Evolutionary conservation across 2,797 vertebrate species (phyloP).

Genomic region (Sebastes matsubarae): DNA sequence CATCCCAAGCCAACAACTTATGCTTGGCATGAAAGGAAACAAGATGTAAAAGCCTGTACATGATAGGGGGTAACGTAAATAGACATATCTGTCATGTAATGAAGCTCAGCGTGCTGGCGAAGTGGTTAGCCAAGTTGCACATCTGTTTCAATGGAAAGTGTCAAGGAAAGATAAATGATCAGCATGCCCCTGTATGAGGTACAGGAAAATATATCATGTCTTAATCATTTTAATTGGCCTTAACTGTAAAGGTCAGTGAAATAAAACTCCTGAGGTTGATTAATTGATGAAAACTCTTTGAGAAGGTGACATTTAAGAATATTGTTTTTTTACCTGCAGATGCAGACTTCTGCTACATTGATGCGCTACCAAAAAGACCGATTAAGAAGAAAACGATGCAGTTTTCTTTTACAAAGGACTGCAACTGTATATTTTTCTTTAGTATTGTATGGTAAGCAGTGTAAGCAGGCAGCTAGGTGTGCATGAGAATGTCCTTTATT

Average conservation of each 20-base stretch:
- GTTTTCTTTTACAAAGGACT: background rate
- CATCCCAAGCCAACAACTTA: background rate
- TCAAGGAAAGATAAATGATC: constrained; percentile 50
- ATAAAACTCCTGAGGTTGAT: constrained; percentile 47
- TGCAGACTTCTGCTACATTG: background rate
- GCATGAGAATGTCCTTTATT: constrained; percentile 9
- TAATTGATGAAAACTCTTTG: constrained; percentile 45
- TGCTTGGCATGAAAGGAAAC: constrained; percentile 6
- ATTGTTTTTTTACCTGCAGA: constrained; percentile 11
- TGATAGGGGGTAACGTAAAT: background rate
- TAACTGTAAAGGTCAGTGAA: constrained; percentile 59
- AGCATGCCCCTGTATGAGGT: constrained; percentile 7
- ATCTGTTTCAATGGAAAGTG: constrained; percentile 35
- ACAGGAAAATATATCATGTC: constrained; percentile 33
- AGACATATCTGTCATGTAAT: constrained; percentile 17
- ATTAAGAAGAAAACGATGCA: background rate
- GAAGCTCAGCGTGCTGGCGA: constrained; percentile 4
- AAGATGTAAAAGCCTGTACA: background rate
- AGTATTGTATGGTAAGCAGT: background rate
- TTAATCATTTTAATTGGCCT: constrained; percentile 64
- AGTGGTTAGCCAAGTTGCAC: constrained; percentile 17
- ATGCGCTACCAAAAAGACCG: background rate
- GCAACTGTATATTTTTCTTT: background rate
- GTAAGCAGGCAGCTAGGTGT: background rate
- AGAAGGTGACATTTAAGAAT: constrained; percentile 54